Evolutionary conservation across 2,797 vertebrate species (phyloP).

Genomic region (Eurystomus glaucurus): DNA sequence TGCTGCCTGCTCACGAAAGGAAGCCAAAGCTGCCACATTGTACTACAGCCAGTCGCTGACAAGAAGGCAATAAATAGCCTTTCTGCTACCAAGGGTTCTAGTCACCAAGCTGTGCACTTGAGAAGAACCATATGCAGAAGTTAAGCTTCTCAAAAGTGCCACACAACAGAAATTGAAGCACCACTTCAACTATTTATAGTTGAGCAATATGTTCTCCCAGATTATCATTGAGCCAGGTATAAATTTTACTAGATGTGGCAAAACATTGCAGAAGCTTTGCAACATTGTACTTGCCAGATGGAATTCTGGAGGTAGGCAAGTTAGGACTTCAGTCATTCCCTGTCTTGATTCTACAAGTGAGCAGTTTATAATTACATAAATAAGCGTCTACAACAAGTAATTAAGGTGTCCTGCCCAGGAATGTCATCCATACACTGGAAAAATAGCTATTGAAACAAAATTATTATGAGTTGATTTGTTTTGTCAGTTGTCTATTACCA

Average conservation of each 20-base stretch:
- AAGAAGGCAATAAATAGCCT: background rate
- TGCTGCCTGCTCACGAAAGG: background rate
- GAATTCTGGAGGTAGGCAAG: constrained; percentile 41
- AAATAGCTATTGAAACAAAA: background rate
- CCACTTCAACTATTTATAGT: background rate
- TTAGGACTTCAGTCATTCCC: constrained; percentile 8
- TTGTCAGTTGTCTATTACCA: constrained; percentile 3
- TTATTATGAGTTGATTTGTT: background rate
- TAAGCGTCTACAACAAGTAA: constrained; percentile 9
- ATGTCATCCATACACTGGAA: background rate
- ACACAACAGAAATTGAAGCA: background rate
- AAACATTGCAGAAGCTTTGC: constrained; percentile 33
- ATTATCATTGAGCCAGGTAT: background rate
- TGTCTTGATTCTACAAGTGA: constrained; percentile 4
- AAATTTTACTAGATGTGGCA: background rate
- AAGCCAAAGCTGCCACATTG: fast-evolving
- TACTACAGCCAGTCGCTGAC: fast-evolving
- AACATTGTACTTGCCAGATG: constrained; percentile 33
- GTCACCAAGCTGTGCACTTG: fast-evolving
- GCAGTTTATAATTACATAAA: constrained; percentile 34
- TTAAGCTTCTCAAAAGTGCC: background rate
- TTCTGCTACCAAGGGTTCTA: background rate
- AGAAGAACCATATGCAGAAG: background rate
- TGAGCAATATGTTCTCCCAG: background rate
- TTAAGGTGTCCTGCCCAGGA: background rate